Conservation (phyloP, 2,113 vertebrate genomes). For the Ptilonorhynchus violaceus region DNA sequence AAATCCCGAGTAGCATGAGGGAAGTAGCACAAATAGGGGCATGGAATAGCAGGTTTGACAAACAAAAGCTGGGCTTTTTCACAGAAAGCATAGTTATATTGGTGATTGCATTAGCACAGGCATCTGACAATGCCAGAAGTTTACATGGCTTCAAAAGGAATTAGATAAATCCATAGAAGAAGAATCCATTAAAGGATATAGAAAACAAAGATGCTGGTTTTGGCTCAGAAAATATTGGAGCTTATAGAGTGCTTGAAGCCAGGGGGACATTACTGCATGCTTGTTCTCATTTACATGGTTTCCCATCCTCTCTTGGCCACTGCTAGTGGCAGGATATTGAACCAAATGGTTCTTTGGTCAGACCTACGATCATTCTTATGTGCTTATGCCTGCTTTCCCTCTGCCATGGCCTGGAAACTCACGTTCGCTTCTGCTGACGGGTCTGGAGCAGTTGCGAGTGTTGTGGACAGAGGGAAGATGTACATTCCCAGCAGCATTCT, state of each 20-base stretch:
- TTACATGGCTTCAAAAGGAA: background rate
- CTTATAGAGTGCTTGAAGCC: background rate
- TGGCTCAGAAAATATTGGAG: background rate
- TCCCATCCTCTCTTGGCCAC: background rate
- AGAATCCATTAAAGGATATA: background rate
- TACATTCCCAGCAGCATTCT: background rate
- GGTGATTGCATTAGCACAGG: background rate
- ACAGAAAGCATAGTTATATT: background rate
- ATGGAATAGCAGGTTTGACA: background rate
- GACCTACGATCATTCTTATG: background rate
- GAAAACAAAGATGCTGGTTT: background rate
- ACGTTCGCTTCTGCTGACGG: background rate
- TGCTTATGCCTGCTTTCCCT: background rate
- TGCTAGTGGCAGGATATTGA: background rate
- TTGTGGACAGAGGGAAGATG: background rate
- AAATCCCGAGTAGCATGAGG: background rate
- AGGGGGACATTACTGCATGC: background rate
- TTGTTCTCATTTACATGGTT: background rate
- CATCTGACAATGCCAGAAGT: background rate
- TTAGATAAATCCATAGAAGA: background rate
- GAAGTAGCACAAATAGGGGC: background rate
- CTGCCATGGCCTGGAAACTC: background rate
- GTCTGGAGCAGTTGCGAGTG: background rate
- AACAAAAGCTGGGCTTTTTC: background rate
- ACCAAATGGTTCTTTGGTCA: background rate